phyloP scores from a whole-genome alignment of 1,140 invertebrate species.

The Augochlora pura region DNA sequence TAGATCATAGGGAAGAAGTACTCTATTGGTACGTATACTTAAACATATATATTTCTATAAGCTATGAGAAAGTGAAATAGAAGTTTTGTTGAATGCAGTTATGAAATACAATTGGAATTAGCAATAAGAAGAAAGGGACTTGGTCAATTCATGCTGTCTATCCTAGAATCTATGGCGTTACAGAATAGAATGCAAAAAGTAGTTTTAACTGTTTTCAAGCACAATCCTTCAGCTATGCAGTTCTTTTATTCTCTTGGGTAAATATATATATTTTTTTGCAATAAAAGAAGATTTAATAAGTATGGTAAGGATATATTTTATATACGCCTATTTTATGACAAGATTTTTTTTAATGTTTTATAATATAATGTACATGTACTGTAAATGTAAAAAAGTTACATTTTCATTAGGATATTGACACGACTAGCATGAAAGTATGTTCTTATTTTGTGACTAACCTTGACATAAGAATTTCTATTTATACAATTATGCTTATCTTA shows the following conservation, averaged over 20 bases:
- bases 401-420: slow-evolving; percentile 24
- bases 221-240: slow-evolving; percentile 84
- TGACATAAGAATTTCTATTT: neutral
- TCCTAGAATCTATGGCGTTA: slow-evolving; percentile 88
- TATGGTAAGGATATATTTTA: neutral
- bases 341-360: slow-evolving; percentile 12
- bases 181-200: slow-evolving; percentile 88
- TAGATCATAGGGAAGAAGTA: slow-evolving; percentile 88
- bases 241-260: slow-evolving; percentile 89
- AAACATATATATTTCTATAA: slow-evolving; percentile 4
- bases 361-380: slow-evolving; percentile 28
- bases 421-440: slow-evolving; percentile 50
- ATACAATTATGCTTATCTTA: slow-evolving; percentile 5
- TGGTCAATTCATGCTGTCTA: slow-evolving; percentile 90
- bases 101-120: slow-evolving; percentile 90
- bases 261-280: slow-evolving; percentile 4
- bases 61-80: neutral
- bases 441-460: neutral
- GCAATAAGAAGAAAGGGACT: slow-evolving; percentile 85
- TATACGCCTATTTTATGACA: slow-evolving; percentile 1
- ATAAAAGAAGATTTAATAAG: neutral
- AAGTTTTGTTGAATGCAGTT: slow-evolving; percentile 80
- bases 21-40: slow-evolving; percentile 86
- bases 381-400: slow-evolving; percentile 47
- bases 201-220: slow-evolving; percentile 90